Base-by-base conservation (phyloP, 2,888 invertebrate genomes). In the Tinea trinotella region DNA sequence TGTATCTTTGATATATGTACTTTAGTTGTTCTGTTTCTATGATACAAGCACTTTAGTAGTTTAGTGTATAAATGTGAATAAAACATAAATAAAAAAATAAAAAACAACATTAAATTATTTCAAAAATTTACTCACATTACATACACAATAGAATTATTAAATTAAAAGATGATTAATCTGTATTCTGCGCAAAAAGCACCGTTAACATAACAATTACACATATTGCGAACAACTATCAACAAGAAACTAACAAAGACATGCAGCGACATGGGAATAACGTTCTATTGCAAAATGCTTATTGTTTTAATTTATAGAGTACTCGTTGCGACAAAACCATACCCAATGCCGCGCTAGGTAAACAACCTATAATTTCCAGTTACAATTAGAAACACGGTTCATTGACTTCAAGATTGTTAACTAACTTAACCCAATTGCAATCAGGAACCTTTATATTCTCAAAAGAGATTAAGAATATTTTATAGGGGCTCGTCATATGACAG, bases 301-400 rank as follows among this genome's bases (percentile, higher is more conserved):
- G n/a, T 48, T 15, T 48, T 12, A 48, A 15, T n/a, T 40, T 40
- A 13, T 4, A 4, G 17, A 4, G 4, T 13, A 40, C 12, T 6
- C 6, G 13, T 40, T 15, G 19, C 48, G 17, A 40, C 19, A 48
- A 48, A 2, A 48, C 12, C 12, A n/a, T 19, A 2, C 46, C 15
- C 18, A 46, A 46, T 5, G 18, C 20, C 6, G n/a, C 9, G 19
- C 10, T 10, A 48, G 19, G 40, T 40, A 10, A 7, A 2, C 48
- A 15, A 40, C 40, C 40, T 40, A 48, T 40, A 40, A 40, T 40
- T 48, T 48, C 17, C 19, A 18, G 19, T 48, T 48, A 20, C 17
- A 17, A 48, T 48, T 48, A 48, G 48, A 48, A 48, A 48, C 19
- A 48, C 20, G 20, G 48, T 48, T 48, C 48, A 20, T 19, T 20